Conservation (phyloP, 2,113 vertebrate genomes). For the Ptilonorhynchus violaceus region DNA sequence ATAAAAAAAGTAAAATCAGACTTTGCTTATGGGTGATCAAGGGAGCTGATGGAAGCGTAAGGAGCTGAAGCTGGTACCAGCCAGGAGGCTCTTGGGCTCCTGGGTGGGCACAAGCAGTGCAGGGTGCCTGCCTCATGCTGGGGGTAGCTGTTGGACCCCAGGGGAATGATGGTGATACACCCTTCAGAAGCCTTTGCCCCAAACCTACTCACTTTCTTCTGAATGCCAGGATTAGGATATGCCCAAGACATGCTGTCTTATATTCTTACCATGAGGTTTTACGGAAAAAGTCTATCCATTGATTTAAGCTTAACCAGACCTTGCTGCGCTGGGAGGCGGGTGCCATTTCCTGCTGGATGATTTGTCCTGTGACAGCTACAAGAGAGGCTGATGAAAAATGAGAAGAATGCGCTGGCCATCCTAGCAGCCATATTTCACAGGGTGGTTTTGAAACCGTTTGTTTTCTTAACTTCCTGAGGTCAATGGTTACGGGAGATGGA, state of each 20-base stretch:
- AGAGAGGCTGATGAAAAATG: constrained; percentile 39
- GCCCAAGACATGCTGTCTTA: neutral
- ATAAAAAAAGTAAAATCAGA: neutral
- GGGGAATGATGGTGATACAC: fast-evolving
- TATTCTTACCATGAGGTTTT: neutral
- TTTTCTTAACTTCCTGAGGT: constrained; percentile 68
- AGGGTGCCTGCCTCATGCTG: neutral
- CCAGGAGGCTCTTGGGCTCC: neutral
- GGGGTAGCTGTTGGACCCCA: neutral
- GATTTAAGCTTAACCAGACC: neutral
- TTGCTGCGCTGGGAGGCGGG: neutral
- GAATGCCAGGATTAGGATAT: neutral
- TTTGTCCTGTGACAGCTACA: constrained; percentile 34
- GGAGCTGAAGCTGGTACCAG: neutral
- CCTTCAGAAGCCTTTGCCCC: neutral
- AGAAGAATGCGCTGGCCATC: constrained; percentile 56
- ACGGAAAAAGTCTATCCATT: neutral
- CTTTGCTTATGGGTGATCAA: neutral
- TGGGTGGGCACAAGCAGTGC: neutral
- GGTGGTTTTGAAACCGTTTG: constrained; percentile 49
- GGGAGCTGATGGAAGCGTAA: fast-evolving
- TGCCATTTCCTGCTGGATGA: constrained; percentile 19
- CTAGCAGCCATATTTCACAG: constrained; percentile 55
- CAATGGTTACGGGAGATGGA: constrained; percentile 47
- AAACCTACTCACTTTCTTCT: neutral